phyloP scores from a whole-genome alignment of 2,113 vertebrate genomes.

The Columba janthina region DNA sequence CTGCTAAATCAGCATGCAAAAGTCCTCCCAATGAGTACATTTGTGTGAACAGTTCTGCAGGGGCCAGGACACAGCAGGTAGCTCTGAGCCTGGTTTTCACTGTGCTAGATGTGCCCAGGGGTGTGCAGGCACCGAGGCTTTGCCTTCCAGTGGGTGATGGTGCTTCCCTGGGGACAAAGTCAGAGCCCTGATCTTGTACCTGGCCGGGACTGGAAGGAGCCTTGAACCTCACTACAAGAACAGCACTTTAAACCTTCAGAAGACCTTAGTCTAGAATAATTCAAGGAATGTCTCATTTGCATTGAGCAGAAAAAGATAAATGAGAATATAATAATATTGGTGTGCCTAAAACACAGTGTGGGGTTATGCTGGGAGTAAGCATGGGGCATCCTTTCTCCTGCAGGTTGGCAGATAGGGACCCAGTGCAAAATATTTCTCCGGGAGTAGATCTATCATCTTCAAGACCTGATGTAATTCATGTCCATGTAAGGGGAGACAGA shows the following conservation, averaged over 20 bases:
- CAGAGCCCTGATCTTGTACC: background rate
- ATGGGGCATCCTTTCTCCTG: background rate
- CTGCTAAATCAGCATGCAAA: background rate
- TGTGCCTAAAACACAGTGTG: background rate
- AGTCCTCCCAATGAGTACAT: background rate
- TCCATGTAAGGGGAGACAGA: background rate
- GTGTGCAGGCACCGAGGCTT: background rate
- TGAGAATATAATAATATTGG: background rate
- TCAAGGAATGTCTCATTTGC: background rate
- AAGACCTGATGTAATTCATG: constrained; percentile 34
- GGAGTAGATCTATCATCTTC: constrained; percentile 14
- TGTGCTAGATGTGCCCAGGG: background rate
- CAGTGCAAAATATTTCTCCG: background rate
- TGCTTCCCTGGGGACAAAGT: background rate
- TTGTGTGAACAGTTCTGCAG: background rate
- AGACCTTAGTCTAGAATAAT: background rate
- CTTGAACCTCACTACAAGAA: background rate
- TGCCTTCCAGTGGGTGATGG: background rate
- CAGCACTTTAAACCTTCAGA: background rate
- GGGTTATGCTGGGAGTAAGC: background rate
- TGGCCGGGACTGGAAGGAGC: background rate
- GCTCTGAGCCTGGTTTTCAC: background rate
- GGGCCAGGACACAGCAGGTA: background rate
- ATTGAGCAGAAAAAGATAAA: constrained; percentile 4
- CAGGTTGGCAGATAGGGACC: background rate